These are phyloP conservation scores for Platysternon megacephalum DNA, from an alignment of 2,113 vertebrate species.

Conservation along the genomic window DNA sequence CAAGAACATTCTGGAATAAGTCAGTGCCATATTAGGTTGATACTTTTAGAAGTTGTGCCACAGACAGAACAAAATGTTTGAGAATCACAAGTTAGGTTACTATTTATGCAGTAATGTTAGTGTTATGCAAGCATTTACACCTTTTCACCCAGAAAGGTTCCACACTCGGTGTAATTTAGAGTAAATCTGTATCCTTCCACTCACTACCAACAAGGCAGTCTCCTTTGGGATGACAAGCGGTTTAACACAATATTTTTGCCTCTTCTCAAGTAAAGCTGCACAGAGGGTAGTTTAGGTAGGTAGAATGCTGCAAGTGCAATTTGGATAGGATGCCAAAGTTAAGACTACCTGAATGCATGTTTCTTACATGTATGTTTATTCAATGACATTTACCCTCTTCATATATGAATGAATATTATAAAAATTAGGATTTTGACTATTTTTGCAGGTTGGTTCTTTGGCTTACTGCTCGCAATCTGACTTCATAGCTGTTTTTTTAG, in stretches of 20 bases:
- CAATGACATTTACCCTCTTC: neutral
- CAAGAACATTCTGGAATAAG: rapidly evolving
- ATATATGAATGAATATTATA: neutral
- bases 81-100: neutral
- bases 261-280: neutral
- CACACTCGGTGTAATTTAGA: neutral
- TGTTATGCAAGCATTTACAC: neutral
- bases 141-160: neutral
- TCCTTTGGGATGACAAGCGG: neutral
- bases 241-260: neutral
- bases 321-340: neutral
- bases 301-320: neutral
- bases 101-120: neutral
- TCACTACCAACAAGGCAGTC: neutral
- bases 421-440: neutral
- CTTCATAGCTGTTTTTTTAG: neutral
- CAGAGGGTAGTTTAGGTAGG: neutral
- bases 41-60: neutral
- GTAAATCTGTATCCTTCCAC: neutral
- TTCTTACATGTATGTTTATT: neutral
- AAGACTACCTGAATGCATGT: neutral
- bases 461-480: neutral
- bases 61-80: neutral
- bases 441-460: neutral
- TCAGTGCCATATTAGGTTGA: rapidly evolving